Evolutionary conservation across 2,797 vertebrate species (phyloP).

Genomic region (Macrochelys suwanniensis): DNA sequence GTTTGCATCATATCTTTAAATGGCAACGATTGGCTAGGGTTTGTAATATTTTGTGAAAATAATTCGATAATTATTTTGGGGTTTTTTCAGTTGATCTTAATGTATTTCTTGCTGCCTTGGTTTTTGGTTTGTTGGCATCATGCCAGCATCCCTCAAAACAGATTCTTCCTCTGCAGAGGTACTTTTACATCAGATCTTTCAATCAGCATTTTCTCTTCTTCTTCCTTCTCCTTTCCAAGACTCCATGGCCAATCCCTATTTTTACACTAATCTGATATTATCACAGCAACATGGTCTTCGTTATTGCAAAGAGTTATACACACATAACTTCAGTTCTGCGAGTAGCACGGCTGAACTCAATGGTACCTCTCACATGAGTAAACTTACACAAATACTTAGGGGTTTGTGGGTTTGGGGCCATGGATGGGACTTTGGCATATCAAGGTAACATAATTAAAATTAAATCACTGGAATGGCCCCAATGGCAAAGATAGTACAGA

Average conservation of each 20-base stretch:
- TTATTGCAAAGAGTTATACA: background rate
- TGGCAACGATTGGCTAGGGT: background rate
- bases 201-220: background rate
- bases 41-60: background rate
- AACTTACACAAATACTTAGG: background rate
- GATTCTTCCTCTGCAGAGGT: background rate
- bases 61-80: background rate
- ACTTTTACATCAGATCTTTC: background rate
- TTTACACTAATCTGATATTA: background rate
- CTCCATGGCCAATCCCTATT: background rate
- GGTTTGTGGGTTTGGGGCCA: background rate
- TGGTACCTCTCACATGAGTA: background rate
- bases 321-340: background rate
- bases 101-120: background rate
- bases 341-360: background rate
- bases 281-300: background rate
- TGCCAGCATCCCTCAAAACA: background rate
- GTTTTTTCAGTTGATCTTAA: background rate
- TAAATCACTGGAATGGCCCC: background rate
- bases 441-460: background rate
- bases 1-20: background rate
- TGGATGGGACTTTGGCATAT: background rate
- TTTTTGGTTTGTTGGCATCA: background rate
- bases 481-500: background rate
- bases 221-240: background rate